phyloP scores from a whole-genome alignment of 2,888 invertebrate species.

The Pediacus dermestoides region DNA sequence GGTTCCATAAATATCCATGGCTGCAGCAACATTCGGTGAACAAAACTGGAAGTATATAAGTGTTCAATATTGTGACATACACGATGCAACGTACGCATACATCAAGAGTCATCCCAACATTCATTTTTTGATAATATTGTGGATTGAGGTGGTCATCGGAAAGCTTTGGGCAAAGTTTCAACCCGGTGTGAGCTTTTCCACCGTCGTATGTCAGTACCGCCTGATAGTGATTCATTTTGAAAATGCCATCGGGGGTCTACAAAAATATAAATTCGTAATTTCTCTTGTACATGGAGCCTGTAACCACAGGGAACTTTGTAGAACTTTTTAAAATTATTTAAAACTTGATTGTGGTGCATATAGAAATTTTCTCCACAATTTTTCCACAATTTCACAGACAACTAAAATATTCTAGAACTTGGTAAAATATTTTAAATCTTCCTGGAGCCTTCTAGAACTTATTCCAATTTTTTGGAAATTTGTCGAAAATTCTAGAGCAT shows the following conservation, averaged over 20 bases:
- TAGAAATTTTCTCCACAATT: too few species aligned
- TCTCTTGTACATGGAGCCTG: too few species aligned
- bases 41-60: constrained; percentile 1
- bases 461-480: too few species aligned
- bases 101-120: neutral
- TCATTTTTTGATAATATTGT: constrained; percentile 5
- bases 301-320: too few species aligned
- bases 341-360: too few species aligned
- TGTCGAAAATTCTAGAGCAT: too few species aligned
- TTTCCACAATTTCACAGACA: too few species aligned
- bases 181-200: neutral
- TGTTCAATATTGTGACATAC: neutral
- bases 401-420: too few species aligned
- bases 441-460: too few species aligned
- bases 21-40: neutral
- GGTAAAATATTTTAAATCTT: too few species aligned
- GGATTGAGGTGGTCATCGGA: neutral
- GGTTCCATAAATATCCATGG: neutral
- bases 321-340: too few species aligned
- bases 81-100: neutral
- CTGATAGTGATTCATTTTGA: neutral
- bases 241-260: constrained; percentile 3
- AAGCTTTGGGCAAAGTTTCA: neutral
- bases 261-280: too few species aligned
- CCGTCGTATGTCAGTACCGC: neutral